phyloP scores from a whole-genome alignment of 2,888 invertebrate species.

The Platerodrilus igneus region DNA sequence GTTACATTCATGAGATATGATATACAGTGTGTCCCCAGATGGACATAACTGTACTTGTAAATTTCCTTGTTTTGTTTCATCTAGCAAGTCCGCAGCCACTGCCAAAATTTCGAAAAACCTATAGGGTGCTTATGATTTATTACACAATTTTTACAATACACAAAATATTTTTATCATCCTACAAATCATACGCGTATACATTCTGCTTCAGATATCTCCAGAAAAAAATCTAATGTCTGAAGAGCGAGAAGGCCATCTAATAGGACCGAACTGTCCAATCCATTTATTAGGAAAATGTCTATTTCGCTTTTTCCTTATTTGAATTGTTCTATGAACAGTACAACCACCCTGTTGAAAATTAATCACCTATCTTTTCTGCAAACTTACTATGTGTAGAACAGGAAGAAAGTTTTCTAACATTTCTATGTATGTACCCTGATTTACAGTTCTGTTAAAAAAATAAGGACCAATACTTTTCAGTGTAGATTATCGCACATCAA shows the following conservation, averaged over 20 bases:
- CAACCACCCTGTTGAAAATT: neutral
- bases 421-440: neutral
- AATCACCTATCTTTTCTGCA: neutral
- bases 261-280: constrained; percentile 1
- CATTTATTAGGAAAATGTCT: constrained; percentile 2
- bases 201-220: neutral
- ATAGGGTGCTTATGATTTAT: too few species aligned
- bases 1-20: too few species aligned
- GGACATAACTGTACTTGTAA: too few species aligned
- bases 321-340: neutral
- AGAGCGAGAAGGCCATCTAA: constrained; percentile 1
- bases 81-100: too few species aligned
- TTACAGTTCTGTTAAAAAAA: constrained; percentile 1
- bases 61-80: too few species aligned
- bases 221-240: neutral
- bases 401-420: neutral
- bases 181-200: neutral
- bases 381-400: constrained; percentile 1
- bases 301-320: neutral
- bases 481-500: constrained; percentile 1
- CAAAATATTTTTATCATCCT: neutral
- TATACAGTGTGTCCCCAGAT: too few species aligned
- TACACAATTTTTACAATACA: too few species aligned
- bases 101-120: too few species aligned
- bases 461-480: constrained; percentile 1